These are phyloP conservation scores for Streptopelia turtur DNA, from an alignment of 2,797 vertebrate genomes.

Conservation along the genomic window DNA sequence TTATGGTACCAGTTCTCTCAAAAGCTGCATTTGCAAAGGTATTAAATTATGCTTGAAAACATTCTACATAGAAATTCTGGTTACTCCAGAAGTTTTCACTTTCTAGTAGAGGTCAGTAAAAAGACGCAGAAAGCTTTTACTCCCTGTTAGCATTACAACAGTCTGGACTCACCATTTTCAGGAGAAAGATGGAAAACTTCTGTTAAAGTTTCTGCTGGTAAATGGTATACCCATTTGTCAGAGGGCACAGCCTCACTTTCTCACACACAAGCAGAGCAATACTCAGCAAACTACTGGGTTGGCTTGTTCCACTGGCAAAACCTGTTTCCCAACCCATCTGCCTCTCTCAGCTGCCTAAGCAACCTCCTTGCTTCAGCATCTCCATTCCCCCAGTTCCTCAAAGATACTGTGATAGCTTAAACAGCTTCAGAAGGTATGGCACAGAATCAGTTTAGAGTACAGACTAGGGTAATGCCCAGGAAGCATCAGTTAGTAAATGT, in stretches of 20 bases:
- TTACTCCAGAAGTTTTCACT: neutral
- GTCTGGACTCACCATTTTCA: neutral
- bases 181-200: neutral
- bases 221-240: neutral
- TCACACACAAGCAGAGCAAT: neutral
- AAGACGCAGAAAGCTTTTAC: neutral
- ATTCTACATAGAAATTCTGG: neutral
- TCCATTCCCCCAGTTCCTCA: neutral
- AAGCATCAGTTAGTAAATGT: neutral
- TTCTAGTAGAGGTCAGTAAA: neutral
- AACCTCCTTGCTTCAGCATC: neutral
- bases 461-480: neutral
- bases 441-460: neutral
- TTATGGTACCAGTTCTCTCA: neutral
- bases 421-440: neutral
- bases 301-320: neutral
- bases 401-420: neutral
- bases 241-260: neutral
- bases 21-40: neutral
- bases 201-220: neutral
- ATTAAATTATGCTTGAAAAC: neutral
- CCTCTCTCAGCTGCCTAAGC: neutral
- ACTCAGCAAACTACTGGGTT: neutral
- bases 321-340: neutral
- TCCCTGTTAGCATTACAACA: neutral